Base-by-base conservation (phyloP, 2,113 vertebrate genomes). In the Atractosteus spatula region DNA sequence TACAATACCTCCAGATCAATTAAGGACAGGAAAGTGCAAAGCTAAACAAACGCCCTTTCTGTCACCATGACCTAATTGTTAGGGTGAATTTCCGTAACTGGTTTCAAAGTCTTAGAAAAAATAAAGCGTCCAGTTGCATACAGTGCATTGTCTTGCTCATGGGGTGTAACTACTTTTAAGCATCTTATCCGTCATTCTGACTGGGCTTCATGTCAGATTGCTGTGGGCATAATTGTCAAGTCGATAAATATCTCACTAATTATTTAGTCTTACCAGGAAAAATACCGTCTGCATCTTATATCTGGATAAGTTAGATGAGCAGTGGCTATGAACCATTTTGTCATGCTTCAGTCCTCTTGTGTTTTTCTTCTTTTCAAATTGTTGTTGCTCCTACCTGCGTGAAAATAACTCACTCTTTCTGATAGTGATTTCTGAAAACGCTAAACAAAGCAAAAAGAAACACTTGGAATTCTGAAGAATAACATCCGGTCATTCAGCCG, bases 331-430 rank as follows among this genome's bases (percentile, higher is more conserved):
- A 41, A 41, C 69, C 2, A 41, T 44, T 77, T 82, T 74, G 67
- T 66, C 74, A 82, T 17, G 8, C 2, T 16, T 17, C 16, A 14
- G 14, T 65, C 78, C 77, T 74, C 73, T 71, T 74, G 55, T 76
- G 76, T 76, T 72, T 69, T 12, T 66, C 78, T 83, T 81, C 86
- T 83, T 86, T 77, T 76, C 59, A 13, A 17, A n/a, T 51, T 59
- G 41, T 45, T 13, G 42, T n/a, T 44, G 17, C 3, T 10, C n/a
- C 62, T 43, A 41, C 41, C 7, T 41, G n/a, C 55, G 17, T 42
- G 16, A 14, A n/a, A 55, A 41, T 3, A 51, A 42, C 42, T 59
- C n/a, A 29, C 71, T 72, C 54, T 59, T 3, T 44, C 42, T 72
- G 16, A 42, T 42, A 45, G 66, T 42, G 51, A 16, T 59, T 42